Conservation (phyloP, 2,888 invertebrate genomes). For the Cantharis rustica region DNA sequence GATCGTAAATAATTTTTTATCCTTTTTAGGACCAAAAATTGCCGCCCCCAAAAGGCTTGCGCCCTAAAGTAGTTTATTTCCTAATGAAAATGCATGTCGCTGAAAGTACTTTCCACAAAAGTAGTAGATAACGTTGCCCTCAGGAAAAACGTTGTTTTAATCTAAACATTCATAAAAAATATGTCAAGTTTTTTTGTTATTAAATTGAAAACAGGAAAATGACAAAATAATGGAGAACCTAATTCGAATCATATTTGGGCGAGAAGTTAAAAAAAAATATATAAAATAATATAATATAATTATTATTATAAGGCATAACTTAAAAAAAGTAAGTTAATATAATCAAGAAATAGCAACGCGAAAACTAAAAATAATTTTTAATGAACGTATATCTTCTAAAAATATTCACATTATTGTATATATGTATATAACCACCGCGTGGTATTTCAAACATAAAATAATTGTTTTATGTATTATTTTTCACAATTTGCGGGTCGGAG, state of each 20-base stretch:
- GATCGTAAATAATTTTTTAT: too few species aligned
- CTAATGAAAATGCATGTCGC: too few species aligned
- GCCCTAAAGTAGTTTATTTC: too few species aligned
- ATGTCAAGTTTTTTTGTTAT: not conserved
- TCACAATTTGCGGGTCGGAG: constrained; percentile 30
- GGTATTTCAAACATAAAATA: not conserved
- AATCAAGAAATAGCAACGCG: constrained; percentile 11
- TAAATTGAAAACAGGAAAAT: too few species aligned
- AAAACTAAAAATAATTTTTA: constrained; percentile 34
- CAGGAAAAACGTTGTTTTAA: not conserved
- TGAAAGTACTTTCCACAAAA: too few species aligned
- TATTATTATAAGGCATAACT: too few species aligned
- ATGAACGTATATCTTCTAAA: constrained; percentile 25
- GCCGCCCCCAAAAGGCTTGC: too few species aligned
- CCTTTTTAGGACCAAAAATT: too few species aligned
- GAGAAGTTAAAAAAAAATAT: not conserved
- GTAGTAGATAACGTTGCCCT: too few species aligned
- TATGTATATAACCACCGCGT: not conserved
- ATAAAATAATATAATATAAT: too few species aligned
- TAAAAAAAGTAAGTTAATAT: not conserved
- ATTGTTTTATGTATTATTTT: constrained; percentile 17
- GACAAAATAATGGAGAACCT: not conserved
- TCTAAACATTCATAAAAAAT: not conserved
- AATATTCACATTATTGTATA: constrained; percentile 20
- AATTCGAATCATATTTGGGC: not conserved